Base-by-base conservation (phyloP, 35 echinoderm and acorn worm species). In the Acanthaster planci region DNA sequence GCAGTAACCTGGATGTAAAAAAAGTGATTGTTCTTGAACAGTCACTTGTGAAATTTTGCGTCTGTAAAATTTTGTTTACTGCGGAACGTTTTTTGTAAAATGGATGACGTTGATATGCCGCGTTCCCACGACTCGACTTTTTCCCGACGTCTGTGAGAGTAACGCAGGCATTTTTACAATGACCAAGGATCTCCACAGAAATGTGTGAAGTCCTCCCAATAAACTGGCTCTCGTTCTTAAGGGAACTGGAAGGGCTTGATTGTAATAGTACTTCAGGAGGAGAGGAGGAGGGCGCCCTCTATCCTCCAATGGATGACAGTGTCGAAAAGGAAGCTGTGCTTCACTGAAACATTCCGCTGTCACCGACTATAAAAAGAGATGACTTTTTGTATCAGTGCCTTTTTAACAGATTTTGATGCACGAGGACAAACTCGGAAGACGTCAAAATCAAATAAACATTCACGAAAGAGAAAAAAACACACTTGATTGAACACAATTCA, bases 321-420 rank as follows among this genome's bases (percentile, higher is more conserved):
- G 64, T 72, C 23, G 64, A 72, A 6, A 47, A 72, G 18, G 64
- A 72, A 72, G 64, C 64, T 31, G 34, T 27, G 64, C 64, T 72
- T 72, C 64, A 16, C 64, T 72, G 23, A 72, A 72, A 72, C 64
- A 72, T 72, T 72, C 64, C 64, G 64, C 64, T 72, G 64, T 72
- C 64, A 12, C 34, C 64, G 15, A 72, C 64, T 72, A 26, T 72
- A 26, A 72, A 72, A 34, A 31, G 23, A 72, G 14, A 72, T 27
- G 23, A 72, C 19, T 27, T 29, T 72, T 72, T 72, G 9, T 31
- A 72, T 12, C 14, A 26, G 34, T 72, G 64, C 7, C 64, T 72
- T 72, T 72, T 30, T 72, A 31, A 72, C 30, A 26, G 34, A 72
- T 31, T 26, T 72, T 72, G 64, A 72, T 34, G 64, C 64, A 26